phyloP scores from a whole-genome alignment of 2,113 vertebrate species.

The Calonectris borealis region DNA sequence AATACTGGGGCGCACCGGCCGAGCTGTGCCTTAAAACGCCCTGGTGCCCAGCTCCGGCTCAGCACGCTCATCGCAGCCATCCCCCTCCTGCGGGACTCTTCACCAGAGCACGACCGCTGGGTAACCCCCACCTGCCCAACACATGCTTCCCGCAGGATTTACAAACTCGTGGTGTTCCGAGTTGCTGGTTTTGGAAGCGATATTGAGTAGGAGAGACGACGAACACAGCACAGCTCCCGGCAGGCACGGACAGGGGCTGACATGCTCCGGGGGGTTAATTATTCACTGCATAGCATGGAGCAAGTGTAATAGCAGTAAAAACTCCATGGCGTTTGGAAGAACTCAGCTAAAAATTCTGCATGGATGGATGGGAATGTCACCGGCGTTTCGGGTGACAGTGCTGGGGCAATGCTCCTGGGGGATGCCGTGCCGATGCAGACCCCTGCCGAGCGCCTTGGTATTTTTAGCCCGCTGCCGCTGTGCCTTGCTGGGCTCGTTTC shows the following conservation, averaged over 20 bases:
- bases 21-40: neutral
- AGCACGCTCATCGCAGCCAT: neutral
- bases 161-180: fast-evolving
- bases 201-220: neutral
- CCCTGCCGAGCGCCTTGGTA: neutral
- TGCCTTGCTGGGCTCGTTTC: neutral
- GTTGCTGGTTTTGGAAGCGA: neutral
- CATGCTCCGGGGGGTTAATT: fast-evolving
- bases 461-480: fast-evolving
- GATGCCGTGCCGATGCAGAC: neutral
- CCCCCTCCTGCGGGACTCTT: too few species aligned
- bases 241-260: neutral
- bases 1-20: neutral
- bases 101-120: neutral
- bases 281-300: fast-evolving
- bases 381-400: fast-evolving
- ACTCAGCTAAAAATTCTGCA: neutral
- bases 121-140: neutral
- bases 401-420: neutral
- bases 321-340: fast-evolving
- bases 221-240: fast-evolving
- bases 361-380: fast-evolving
- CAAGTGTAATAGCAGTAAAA: neutral
- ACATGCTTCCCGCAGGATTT: fast-evolving
- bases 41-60: neutral